Conservation (phyloP, 2,888 invertebrate genomes). For the Anarsia innoxiella region DNA sequence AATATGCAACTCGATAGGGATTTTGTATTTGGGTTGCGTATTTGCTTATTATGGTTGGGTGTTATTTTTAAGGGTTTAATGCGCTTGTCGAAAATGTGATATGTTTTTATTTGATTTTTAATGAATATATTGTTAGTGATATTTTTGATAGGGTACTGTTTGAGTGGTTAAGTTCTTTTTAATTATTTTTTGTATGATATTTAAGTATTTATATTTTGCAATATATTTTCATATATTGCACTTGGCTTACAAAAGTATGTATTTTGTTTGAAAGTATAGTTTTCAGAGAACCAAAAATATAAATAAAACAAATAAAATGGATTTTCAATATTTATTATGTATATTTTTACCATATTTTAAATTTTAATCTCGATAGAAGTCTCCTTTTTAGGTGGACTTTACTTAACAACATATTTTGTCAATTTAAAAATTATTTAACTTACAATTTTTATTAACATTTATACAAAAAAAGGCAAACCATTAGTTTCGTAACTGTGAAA, state of each 20-base stretch:
- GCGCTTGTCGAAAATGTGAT: constrained; percentile 23
- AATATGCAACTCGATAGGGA: neutral
- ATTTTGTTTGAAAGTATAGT: too few species aligned
- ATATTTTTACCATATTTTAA: constrained; percentile 36
- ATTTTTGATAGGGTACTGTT: too few species aligned
- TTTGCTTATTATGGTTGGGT: constrained; percentile 13
- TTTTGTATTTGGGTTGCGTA: neutral
- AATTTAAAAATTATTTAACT: constrained; percentile 35
- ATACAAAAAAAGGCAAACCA: neutral
- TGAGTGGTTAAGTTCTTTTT: too few species aligned
- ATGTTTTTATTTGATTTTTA: too few species aligned
- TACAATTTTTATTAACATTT: constrained; percentile 23
- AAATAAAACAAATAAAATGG: constrained; percentile 20
- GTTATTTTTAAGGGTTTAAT: constrained; percentile 40
- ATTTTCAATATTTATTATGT: constrained; percentile 48
- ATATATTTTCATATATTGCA: too few species aligned
- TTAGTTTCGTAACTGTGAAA: neutral
- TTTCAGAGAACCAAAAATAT: too few species aligned
- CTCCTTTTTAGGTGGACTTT: constrained; percentile 27
- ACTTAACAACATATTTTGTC: constrained; percentile 32
- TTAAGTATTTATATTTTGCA: too few species aligned
- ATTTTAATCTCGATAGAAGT: constrained; percentile 37
- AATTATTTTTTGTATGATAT: too few species aligned
- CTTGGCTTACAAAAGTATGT: too few species aligned
- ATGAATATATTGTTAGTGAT: too few species aligned